Conservation (phyloP, 2,113 vertebrate genomes). For the Cebus imitator region DNA sequence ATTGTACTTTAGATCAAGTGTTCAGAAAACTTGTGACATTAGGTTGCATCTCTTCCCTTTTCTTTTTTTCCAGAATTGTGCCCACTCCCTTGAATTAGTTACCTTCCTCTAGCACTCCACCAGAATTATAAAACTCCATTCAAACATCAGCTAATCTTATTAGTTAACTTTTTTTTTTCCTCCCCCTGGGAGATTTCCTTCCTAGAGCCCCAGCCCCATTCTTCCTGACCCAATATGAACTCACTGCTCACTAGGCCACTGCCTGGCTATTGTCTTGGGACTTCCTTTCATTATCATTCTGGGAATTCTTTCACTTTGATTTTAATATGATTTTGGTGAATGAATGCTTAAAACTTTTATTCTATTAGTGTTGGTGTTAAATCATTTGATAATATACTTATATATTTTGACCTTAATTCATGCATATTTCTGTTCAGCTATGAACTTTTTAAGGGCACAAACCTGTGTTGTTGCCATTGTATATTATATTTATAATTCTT, state of each 20-base stretch:
- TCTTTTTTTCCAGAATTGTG: too few relatives aligned
- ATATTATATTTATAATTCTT: not conserved
- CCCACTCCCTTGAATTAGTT: not conserved
- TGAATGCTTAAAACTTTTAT: slow-evolving; percentile 6
- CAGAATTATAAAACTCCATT: not conserved
- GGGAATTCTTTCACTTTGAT: not conserved
- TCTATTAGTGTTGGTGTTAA: not conserved
- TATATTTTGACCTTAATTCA: not conserved
- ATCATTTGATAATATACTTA: not conserved
- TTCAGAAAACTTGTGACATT: not conserved
- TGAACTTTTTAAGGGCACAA: not conserved
- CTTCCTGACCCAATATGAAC: not conserved
- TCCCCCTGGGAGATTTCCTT: not conserved
- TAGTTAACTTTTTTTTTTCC: not conserved
- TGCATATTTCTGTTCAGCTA: not conserved
- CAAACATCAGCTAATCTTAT: not conserved
- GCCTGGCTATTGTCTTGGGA: not conserved
- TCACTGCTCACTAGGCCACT: not conserved
- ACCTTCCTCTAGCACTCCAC: fast-evolving
- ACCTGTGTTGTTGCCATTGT: not conserved
- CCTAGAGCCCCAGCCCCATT: fast-evolving
- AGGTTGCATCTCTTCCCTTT: not conserved
- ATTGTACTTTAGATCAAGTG: not conserved
- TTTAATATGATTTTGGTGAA: slow-evolving; percentile 1
- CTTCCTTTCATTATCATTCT: not conserved